phyloP scores from a whole-genome alignment of 2,888 invertebrate genomes.

The Ormyrus labotus region DNA sequence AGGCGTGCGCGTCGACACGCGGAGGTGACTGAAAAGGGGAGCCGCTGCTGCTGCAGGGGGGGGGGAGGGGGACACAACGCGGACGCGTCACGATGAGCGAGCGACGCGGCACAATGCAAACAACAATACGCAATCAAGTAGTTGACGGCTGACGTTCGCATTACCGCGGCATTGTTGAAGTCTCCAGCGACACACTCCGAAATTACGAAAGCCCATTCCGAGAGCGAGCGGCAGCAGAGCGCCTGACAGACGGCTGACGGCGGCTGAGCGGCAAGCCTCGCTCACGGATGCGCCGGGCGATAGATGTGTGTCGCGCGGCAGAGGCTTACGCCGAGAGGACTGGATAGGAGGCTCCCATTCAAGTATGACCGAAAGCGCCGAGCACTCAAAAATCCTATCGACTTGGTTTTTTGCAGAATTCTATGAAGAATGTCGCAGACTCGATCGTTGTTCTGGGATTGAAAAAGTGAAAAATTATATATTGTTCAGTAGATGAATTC shows the following conservation, averaged over 20 bases:
- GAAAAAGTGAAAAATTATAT: too few species aligned
- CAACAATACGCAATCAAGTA: conserved; percentile 73
- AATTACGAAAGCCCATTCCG: conserved; percentile 62
- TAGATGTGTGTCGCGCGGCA: conserved; percentile 6
- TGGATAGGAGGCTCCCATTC: too few species aligned
- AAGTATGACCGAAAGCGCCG: too few species aligned
- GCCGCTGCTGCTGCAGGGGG: too few species aligned
- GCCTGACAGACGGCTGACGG: conserved; percentile 52
- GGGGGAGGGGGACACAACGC: not conserved
- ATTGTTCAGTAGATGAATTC: too few species aligned
- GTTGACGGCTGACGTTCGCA: conserved; percentile 70
- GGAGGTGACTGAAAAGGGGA: not conserved
- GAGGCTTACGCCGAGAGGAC: too few species aligned
- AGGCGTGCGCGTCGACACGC: not conserved
- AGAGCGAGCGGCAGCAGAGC: not conserved
- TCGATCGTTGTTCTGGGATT: too few species aligned
- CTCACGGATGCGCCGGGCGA: not conserved
- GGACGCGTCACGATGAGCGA: not conserved
- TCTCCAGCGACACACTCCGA: conserved; percentile 64
- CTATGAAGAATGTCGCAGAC: too few species aligned
- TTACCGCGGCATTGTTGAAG: conserved; percentile 69
- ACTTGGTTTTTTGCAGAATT: too few species aligned
- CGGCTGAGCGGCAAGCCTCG: not conserved
- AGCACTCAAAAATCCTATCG: too few species aligned
- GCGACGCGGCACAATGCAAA: conserved; percentile 63